Percentiles rank a stretch among this genome's conserved stretches.
phyloP scores from a whole-genome alignment of 1,140 invertebrate genomes.

The Hermetia illucens region DNA sequence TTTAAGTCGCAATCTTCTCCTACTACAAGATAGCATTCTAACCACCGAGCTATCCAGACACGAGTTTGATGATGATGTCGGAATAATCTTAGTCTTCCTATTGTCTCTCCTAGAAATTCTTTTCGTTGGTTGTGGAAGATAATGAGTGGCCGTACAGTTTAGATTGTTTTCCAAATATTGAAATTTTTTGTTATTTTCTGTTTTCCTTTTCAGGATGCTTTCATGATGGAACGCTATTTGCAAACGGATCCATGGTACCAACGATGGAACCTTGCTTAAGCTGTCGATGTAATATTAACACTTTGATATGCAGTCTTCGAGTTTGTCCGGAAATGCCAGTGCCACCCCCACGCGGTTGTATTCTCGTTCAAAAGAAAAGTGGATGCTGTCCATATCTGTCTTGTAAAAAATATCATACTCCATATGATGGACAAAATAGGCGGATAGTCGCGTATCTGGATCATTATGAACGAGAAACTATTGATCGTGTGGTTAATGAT shows the following conservation, averaged over 20 bases:
- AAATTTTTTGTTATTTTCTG: too few species aligned
- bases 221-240: constrained; percentile 47
- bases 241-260: constrained; percentile 44
- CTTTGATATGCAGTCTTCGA: constrained; percentile 57
- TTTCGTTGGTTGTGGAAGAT: too few species aligned
- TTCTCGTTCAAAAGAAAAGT: constrained; percentile 46
- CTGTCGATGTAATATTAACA: constrained; percentile 55
- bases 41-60: too few species aligned
- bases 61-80: too few species aligned
- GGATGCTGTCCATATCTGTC: constrained; percentile 62
- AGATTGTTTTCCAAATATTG: too few species aligned
- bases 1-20: too few species aligned
- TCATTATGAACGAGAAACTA: constrained; percentile 27
- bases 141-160: too few species aligned
- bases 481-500: constrained; percentile 27
- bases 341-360: constrained; percentile 55
- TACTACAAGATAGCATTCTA: too few species aligned
- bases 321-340: constrained; percentile 59
- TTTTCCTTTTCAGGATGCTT: constrained; percentile 40
- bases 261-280: constrained; percentile 62
- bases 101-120: too few species aligned
- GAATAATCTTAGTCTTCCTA: too few species aligned
- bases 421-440: constrained; percentile 25
- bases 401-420: constrained; percentile 44
- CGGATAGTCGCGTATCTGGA: constrained; percentile 28